phyloP scores from a whole-genome alignment of 1,140 invertebrate genomes.

The Drosophila malerkotliana region DNA sequence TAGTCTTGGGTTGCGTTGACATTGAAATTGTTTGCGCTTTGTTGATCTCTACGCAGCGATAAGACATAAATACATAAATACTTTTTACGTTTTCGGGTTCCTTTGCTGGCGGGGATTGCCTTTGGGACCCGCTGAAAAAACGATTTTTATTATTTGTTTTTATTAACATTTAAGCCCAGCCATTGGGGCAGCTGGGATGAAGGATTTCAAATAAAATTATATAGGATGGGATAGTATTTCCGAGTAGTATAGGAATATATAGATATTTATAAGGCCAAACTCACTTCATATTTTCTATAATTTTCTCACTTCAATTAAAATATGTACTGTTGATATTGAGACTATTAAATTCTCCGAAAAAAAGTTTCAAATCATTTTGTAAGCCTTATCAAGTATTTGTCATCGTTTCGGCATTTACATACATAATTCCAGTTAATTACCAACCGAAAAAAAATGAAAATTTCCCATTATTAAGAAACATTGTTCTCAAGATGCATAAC shows the following conservation, averaged over 20 bases:
- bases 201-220: no score
- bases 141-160: slow-evolving; percentile 65
- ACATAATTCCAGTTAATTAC: neutral
- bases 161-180: slow-evolving; percentile 58
- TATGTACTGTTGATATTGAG: no score
- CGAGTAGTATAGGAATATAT: no score
- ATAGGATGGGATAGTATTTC: no score
- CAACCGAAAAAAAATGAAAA: slow-evolving; percentile 13
- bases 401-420: slow-evolving; percentile 3
- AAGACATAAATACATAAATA: slow-evolving; percentile 73
- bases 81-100: slow-evolving; percentile 50
- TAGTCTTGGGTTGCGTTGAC: slow-evolving; percentile 70
- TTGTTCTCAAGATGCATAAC: slow-evolving; percentile 66
- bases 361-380: no score
- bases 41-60: slow-evolving; percentile 78
- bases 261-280: no score
- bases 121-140: neutral
- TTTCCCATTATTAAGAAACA: slow-evolving; percentile 40
- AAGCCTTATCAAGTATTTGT: neutral
- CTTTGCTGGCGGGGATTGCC: slow-evolving; percentile 12
- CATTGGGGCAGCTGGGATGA: slow-evolving; percentile 51
- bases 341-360: no score
- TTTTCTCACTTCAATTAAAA: no score
- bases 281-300: no score
- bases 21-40: slow-evolving; percentile 80